Conservation (phyloP, 1,140 invertebrate genomes). For the Eurosta solidaginis region DNA sequence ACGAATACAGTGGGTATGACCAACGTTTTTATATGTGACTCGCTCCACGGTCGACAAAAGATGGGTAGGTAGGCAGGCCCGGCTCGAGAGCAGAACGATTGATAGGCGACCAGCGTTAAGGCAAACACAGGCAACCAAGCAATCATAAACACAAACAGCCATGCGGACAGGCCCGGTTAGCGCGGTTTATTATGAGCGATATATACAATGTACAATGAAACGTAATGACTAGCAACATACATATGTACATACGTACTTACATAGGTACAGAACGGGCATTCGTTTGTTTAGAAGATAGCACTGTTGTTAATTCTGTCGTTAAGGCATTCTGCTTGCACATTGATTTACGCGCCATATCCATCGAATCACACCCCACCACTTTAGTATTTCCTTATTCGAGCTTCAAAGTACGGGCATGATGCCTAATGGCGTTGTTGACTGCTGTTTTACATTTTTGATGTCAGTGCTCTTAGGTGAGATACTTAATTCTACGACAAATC, state of each 20-base stretch:
- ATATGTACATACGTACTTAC: background rate
- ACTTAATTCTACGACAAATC: background rate
- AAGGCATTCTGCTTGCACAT: background rate
- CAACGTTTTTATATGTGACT: slow-evolving; percentile 6
- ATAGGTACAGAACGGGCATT: background rate
- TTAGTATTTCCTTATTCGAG: too few species aligned
- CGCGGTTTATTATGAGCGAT: background rate
- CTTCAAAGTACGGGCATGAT: too few species aligned
- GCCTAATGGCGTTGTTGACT: background rate
- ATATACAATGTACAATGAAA: too few species aligned
- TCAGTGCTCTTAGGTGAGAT: background rate
- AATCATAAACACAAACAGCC: background rate
- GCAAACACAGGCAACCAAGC: background rate
- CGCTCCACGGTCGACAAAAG: background rate
- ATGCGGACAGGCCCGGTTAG: slow-evolving; percentile 2
- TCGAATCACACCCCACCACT: background rate
- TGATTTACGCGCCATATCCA: background rate
- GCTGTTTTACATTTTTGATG: background rate
- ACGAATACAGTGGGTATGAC: background rate
- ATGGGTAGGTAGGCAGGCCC: slow-evolving; percentile 3
- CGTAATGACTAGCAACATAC: too few species aligned
- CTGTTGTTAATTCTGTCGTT: background rate
- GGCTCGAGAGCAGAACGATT: background rate
- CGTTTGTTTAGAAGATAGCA: background rate
- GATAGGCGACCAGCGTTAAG: background rate